Conservation (phyloP, 2,888 invertebrate species). For the Epirrita christyi region DNA sequence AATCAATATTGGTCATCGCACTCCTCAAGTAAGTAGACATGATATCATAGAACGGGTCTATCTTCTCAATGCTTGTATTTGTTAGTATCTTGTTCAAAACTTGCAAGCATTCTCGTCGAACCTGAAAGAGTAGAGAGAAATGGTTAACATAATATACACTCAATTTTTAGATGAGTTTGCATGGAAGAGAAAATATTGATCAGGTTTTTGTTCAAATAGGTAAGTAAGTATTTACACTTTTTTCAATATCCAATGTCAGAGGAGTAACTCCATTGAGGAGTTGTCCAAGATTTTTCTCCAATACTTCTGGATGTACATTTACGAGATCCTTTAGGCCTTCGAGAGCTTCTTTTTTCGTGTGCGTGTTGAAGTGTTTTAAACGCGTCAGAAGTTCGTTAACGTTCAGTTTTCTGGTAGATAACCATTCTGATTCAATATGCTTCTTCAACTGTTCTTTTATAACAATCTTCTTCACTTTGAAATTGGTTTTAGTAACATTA, state of each 20-base stretch:
- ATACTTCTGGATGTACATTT: conserved; percentile 55
- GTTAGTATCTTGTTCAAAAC: conserved; percentile 80
- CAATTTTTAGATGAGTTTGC: too few species aligned
- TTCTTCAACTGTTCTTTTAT: conserved; percentile 90
- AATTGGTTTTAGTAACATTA: conserved; percentile 95
- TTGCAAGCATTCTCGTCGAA: conserved; percentile 84
- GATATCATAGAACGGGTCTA: conserved; percentile 90
- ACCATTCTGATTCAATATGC: conserved; percentile 79
- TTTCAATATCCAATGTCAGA: conserved; percentile 90
- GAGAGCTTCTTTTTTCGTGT: conserved; percentile 87
- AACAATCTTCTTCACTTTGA: conserved; percentile 95
- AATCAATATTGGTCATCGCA: conserved; percentile 95
- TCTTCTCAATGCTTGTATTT: conserved; percentile 70
- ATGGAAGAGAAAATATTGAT: too few species aligned
- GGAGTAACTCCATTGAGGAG: conserved; percentile 88
- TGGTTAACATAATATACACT: background rate
- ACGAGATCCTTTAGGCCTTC: conserved; percentile 85
- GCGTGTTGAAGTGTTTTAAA: conserved; percentile 90
- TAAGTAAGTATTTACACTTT: conserved; percentile 66
- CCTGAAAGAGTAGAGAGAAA: conserved; percentile 56
- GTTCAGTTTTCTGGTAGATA: conserved; percentile 88
- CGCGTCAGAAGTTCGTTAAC: conserved; percentile 89
- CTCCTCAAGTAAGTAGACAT: conserved; percentile 92
- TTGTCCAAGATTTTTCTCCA: conserved; percentile 86
- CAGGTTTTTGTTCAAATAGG: background rate